Conservation (phyloP, 2,888 invertebrate species). For the Acanthococcus lagerstroemiae region DNA sequence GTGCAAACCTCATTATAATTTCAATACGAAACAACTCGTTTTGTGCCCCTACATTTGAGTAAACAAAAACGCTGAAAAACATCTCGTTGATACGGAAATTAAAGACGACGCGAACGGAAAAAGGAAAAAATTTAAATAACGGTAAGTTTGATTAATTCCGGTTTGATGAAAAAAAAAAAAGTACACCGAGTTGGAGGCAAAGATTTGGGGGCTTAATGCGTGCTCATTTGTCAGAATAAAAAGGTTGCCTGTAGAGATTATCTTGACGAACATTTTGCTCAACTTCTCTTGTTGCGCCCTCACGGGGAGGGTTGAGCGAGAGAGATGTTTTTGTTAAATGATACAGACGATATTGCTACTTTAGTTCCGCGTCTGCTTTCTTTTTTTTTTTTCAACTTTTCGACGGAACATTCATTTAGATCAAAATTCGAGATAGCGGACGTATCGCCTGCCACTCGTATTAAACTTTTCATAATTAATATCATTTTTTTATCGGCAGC, state of each 20-base stretch:
- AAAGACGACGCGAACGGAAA: background rate
- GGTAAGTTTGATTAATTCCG: slow-evolving; percentile 7
- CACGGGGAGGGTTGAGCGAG: background rate
- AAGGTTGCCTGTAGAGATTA: slow-evolving; percentile 3
- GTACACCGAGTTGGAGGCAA: background rate
- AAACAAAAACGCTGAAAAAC: background rate
- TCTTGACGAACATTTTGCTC: slow-evolving; percentile 5
- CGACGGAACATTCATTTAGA: background rate
- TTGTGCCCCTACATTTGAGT: background rate
- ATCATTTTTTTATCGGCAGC: background rate
- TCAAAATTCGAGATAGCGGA: background rate
- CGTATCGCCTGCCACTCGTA: background rate
- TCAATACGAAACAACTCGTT: background rate
- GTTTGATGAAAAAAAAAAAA: slow-evolving; percentile 5
- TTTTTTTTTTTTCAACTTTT: background rate
- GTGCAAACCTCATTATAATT: slow-evolving; percentile 1
- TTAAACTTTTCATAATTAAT: slow-evolving; percentile 9
- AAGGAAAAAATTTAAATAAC: background rate
- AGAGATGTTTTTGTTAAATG: slow-evolving; percentile 5
- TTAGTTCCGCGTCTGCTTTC: background rate
- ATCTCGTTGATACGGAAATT: slow-evolving; percentile 6
- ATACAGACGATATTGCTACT: background rate
- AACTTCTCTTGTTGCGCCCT: slow-evolving; percentile 1
- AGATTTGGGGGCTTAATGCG: slow-evolving; percentile 6
- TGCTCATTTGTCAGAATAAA: slow-evolving; percentile 1